Conservation (phyloP, 1,140 invertebrate species). For the Drosophila funebris region DNA sequence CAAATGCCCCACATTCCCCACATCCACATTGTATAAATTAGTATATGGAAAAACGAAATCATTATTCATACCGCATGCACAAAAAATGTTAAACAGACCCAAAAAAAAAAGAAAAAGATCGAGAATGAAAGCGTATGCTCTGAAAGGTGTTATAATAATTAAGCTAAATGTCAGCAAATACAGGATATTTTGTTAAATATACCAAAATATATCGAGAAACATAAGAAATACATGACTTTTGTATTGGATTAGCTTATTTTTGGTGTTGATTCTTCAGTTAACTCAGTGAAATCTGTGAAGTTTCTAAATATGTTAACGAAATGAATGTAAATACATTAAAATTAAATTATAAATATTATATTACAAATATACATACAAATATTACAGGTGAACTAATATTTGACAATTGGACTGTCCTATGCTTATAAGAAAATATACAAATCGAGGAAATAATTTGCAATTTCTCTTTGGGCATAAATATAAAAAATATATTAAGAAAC, state of each 20-base stretch:
- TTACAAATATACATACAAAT: no score
- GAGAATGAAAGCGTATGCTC: slow-evolving; percentile 44
- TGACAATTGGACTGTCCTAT: no score
- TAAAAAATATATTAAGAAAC: no score
- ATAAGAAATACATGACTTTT: background rate
- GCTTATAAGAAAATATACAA: no score
- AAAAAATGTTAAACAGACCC: slow-evolving; percentile 75
- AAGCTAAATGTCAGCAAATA: slow-evolving; percentile 19
- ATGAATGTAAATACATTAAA: no score
- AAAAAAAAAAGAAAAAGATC: slow-evolving; percentile 25
- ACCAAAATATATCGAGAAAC: background rate
- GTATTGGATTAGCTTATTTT: background rate
- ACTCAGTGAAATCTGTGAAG: background rate
- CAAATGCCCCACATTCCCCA: slow-evolving; percentile 63
- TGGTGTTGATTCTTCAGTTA: background rate
- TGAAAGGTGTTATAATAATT: slow-evolving; percentile 45
- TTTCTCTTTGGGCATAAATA: no score
- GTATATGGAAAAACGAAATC: slow-evolving; percentile 83
- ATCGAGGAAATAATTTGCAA: no score
- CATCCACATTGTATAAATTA: slow-evolving; percentile 83
- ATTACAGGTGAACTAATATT: no score
- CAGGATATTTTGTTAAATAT: background rate
- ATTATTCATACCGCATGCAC: slow-evolving; percentile 73
- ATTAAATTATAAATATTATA: no score
- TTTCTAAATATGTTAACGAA: background rate